Percentiles rank a stretch among this genome's conserved stretches.
Evolutionary conservation across 2,888 invertebrate species (phyloP).

Genomic region (Drosophila leonis): DNA sequence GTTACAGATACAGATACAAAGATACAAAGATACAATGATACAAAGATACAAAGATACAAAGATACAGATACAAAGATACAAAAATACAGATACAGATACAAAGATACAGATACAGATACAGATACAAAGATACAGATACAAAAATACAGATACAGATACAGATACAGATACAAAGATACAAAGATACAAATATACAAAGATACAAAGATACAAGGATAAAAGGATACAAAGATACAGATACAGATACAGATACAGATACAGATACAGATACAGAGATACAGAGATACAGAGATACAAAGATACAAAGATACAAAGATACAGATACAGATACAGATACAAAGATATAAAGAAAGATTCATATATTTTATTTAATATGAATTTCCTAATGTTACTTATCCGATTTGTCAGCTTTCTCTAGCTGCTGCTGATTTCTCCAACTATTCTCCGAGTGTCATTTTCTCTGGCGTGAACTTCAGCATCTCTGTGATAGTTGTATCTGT

Average conservation of each 20-base stretch:
- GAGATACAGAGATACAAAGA: too few relatives aligned
- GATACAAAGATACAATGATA: too few relatives aligned
- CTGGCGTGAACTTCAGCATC: not conserved
- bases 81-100: not conserved
- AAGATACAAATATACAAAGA: too few relatives aligned
- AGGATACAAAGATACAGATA: not conserved
- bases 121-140: slow-evolving; percentile 2
- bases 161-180: not conserved
- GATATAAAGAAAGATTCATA: not conserved
- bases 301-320: not conserved
- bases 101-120: slow-evolving; percentile 1
- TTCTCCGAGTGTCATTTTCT: not conserved
- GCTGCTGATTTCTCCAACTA: slow-evolving; percentile 1
- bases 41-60: too few relatives aligned
- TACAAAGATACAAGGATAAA: too few relatives aligned
- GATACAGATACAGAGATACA: slow-evolving; percentile 1
- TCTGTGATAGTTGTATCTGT: not conserved
- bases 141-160: not conserved
- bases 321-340: slow-evolving; percentile 1
- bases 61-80: not conserved
- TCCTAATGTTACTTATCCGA: not conserved
- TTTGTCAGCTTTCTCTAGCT: not conserved
- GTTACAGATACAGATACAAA: too few relatives aligned
- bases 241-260: not conserved
- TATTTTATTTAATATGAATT: not conserved